phyloP scores from a whole-genome alignment of 2,113 vertebrate species.

The Marmota flaviventris region DNA sequence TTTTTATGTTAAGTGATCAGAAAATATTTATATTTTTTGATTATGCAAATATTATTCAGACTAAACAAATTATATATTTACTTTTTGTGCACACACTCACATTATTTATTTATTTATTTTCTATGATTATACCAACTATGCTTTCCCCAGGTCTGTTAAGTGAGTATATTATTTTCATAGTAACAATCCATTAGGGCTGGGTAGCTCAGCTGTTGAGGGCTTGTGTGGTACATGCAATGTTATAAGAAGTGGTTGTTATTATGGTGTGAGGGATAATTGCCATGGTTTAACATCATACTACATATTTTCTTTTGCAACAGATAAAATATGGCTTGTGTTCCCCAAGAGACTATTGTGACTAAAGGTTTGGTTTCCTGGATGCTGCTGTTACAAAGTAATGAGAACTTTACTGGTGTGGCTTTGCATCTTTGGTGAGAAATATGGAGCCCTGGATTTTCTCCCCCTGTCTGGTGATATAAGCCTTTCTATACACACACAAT shows the following conservation, averaged over 20 bases:
- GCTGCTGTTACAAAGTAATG: not conserved
- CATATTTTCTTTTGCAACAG: not conserved
- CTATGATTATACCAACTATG: not conserved
- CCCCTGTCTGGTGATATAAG: not conserved
- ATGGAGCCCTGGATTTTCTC: not conserved
- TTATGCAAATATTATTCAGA: not conserved
- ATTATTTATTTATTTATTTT: not conserved
- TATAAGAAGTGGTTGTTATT: rapidly evolving
- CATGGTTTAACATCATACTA: not conserved
- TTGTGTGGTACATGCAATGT: not conserved
- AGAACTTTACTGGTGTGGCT: no score
- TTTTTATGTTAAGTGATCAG: not conserved
- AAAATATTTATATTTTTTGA: not conserved
- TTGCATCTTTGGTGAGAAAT: not conserved
- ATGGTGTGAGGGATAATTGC: no score
- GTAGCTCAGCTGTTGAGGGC: not conserved
- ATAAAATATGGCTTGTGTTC: not conserved
- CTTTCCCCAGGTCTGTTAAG: not conserved
- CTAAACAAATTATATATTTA: not conserved
- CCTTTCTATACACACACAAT: not conserved
- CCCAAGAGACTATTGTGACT: not conserved
- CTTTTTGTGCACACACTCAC: not conserved
- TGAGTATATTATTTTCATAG: not conserved
- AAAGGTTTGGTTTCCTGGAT: not conserved
- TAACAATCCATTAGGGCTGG: not conserved